These are phyloP conservation scores for Cheilosia impressa DNA, from an alignment of 2,888 invertebrate species.

Conservation along the genomic window DNA sequence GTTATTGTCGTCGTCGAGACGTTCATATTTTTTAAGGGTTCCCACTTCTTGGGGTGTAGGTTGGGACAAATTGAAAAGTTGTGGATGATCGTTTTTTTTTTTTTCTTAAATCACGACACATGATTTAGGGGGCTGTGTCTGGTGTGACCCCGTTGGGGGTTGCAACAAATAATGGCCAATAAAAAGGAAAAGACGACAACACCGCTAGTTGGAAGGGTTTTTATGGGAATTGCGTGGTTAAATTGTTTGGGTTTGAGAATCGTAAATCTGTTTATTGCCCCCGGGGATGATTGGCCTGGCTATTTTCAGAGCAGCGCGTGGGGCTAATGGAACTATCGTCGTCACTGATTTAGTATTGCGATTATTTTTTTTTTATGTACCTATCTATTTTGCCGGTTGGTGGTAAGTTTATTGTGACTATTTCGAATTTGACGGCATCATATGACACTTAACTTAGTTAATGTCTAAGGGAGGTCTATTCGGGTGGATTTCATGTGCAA, in stretches of 20 bases:
- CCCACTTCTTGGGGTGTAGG: neutral
- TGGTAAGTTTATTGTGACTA: slow-evolving; percentile 14
- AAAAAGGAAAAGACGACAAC: slow-evolving; percentile 5
- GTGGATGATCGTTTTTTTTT: slow-evolving; percentile 8
- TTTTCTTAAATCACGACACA: slow-evolving; percentile 27
- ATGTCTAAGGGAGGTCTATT: neutral
- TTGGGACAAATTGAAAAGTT: slow-evolving; percentile 16
- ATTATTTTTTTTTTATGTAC: neutral
- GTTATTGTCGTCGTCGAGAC: slow-evolving; percentile 17
- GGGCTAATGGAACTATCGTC: slow-evolving; percentile 1
- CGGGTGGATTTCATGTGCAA: neutral
- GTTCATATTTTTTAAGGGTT: slow-evolving; percentile 6
- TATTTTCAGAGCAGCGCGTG: slow-evolving; percentile 3
- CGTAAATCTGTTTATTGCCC: slow-evolving; percentile 55
- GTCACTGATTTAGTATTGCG: slow-evolving; percentile 33
- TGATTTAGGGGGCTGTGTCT: slow-evolving; percentile 5
- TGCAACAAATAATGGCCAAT: slow-evolving; percentile 11
- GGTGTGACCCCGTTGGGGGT: neutral
- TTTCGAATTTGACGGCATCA: slow-evolving; percentile 15
- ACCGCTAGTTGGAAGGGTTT: neutral
- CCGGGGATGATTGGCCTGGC: slow-evolving; percentile 34
- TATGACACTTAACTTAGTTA: slow-evolving; percentile 2
- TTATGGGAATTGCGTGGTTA: slow-evolving; percentile 31
- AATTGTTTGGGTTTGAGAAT: slow-evolving; percentile 43
- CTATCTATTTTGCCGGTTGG: neutral